phyloP scores from a whole-genome alignment of 2,888 invertebrate species.

The Melieria crassipennis region DNA sequence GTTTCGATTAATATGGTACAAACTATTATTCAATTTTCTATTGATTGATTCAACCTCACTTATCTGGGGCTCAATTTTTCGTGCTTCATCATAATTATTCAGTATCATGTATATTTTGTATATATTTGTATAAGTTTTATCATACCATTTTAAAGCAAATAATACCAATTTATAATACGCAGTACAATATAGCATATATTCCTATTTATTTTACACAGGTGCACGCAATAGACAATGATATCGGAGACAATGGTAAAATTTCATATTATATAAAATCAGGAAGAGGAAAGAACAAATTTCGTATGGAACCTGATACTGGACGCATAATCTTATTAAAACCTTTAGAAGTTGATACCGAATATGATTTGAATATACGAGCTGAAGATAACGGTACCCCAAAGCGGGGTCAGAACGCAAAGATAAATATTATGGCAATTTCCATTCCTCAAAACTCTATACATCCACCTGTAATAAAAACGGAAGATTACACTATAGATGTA shows the following conservation, averaged over 20 bases:
- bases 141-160: no score
- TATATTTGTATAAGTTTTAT: no score
- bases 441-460: slow-evolving; percentile 71
- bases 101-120: no score
- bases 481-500: slow-evolving; percentile 76
- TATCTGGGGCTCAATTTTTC: no score
- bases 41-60: no score
- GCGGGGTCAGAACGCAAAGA: slow-evolving; percentile 79
- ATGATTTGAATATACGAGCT: slow-evolving; percentile 68
- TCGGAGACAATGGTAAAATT: slow-evolving; percentile 83
- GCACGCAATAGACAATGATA: slow-evolving; percentile 83
- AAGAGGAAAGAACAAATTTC: slow-evolving; percentile 81
- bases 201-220: slow-evolving; percentile 47
- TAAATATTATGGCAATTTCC: slow-evolving; percentile 74
- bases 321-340: slow-evolving; percentile 81
- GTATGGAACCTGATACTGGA: slow-evolving; percentile 83
- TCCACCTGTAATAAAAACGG: slow-evolving; percentile 72
- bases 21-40: no score
- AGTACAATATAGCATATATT: background rate
- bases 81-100: no score
- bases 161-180: background rate
- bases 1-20: no score
- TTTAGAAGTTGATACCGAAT: slow-evolving; percentile 72
- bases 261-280: slow-evolving; percentile 84
- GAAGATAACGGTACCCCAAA: slow-evolving; percentile 82